Base-by-base conservation (phyloP, 2,888 invertebrate genomes). In the Drosophila neoperkinsi region DNA sequence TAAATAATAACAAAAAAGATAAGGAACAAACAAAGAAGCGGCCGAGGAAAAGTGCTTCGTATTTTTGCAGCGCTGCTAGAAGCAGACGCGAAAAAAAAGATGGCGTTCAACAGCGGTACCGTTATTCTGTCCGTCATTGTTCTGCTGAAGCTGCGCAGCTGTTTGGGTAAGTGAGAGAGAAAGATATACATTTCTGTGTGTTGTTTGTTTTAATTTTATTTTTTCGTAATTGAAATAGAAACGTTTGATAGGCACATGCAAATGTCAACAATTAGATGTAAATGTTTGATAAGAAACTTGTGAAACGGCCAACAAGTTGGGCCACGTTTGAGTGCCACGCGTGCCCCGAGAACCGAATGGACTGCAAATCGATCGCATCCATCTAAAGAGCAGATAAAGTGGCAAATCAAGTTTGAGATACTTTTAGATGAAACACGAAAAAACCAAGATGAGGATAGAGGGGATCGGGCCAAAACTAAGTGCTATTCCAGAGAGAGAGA, bases 111-210 rank as follows among this genome's bases (percentile, higher is more conserved):
- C 25, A 34, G 60, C n/a, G 25, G 63, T 58, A 69, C 72, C 74
- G 74, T 75, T 80, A 77, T 65, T 41, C 36, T 63, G 49, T 43
- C 57, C 34, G 64, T 64, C 68, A 68, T 81, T 74, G 53, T 83
- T 71, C 28, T 72, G 38, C 59, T 73, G 62, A 61, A 68, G 57
- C 74, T 71, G 57, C 70, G 63, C 66, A 79, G 62, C 75, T 82
- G 82, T 62, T 61, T 76, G 77, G 90, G 87, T 88, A 70, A 88
- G 87, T 86, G 81, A 36, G 28, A 50, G 52, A 63, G 36, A 52
- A n/a, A 50, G 43, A 56, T n/a, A 55, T 28, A 7, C 1, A 36
- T 18, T 46, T 46, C 7, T 46, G 2, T 21, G 21, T 46, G 21
- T 46, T 46, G 7, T 16, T 0, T 46, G 1, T 9, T 21, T 16